A percentile compares a stretch with the other conserved stretches of the same genome.
Evolutionary conservation across 2,797 vertebrate species (phyloP).

Genomic region (Megalops cyprinoides): DNA sequence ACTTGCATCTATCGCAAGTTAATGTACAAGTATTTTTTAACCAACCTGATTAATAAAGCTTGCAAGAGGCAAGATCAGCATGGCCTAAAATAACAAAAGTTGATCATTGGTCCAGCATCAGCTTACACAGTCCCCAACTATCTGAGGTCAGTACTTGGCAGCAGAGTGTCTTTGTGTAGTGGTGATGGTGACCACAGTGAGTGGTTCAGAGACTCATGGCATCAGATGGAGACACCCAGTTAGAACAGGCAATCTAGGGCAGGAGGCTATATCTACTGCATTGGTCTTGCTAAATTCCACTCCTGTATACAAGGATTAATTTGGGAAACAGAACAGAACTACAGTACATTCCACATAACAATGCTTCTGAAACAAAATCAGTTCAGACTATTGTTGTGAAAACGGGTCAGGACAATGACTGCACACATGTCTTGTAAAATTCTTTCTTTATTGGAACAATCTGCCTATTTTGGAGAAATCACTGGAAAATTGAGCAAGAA

Average conservation of each 20-base stretch:
- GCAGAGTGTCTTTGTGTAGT: neutral
- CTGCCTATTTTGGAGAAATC: no score
- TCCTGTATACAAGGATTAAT: no score
- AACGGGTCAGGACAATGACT: no score
- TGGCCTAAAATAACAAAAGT: neutral
- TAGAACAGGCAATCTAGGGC: neutral
- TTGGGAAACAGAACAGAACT: no score
- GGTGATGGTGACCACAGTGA: neutral
- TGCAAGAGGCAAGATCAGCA: neutral
- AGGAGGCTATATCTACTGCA: neutral
- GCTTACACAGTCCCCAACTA: neutral
- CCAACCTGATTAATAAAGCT: neutral
- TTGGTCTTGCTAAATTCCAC: neutral
- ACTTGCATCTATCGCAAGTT: neutral
- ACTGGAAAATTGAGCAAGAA: no score
- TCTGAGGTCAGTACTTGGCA: neutral
- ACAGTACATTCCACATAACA: no score
- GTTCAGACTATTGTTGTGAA: no score
- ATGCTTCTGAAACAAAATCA: no score
- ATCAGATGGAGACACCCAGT: neutral
- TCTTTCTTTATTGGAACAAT: no score
- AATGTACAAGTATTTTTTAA: neutral
- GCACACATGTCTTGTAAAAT: no score
- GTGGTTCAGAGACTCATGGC: neutral
- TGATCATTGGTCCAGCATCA: neutral